phyloP scores from a whole-genome alignment of 2,797 vertebrate species.

The Heteromormyrus szaboi region DNA sequence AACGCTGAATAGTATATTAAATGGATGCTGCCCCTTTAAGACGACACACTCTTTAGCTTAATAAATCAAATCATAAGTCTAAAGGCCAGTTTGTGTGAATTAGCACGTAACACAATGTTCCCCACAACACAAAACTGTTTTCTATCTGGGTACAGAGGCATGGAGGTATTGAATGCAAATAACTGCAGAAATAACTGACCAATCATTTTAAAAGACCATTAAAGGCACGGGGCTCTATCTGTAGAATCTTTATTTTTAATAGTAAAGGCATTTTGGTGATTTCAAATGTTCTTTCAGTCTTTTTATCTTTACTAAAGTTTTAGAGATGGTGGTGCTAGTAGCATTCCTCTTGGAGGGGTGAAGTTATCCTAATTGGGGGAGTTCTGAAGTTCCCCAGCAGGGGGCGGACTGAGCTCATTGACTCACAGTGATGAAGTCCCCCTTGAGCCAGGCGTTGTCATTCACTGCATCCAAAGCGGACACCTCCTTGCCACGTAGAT shows the following conservation, averaged over 20 bases:
- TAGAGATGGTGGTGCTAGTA: neutral
- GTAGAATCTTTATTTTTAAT: neutral
- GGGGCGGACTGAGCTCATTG: neutral
- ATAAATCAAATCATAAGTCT: neutral
- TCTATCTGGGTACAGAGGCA: neutral
- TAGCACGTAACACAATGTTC: neutral
- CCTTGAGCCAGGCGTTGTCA: conserved; percentile 87
- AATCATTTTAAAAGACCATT: neutral
- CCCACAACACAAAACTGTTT: neutral
- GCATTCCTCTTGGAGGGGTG: neutral
- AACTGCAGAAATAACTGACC: neutral
- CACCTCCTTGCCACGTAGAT: conserved; percentile 71
- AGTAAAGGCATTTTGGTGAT: neutral
- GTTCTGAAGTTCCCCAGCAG: neutral
- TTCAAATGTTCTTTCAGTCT: neutral
- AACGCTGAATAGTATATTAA: neutral
- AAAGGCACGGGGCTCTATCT: neutral
- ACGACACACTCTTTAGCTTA: neutral
- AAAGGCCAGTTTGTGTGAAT: neutral
- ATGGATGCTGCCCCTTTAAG: neutral
- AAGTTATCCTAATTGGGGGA: neutral
- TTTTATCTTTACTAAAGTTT: neutral
- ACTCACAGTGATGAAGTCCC: conserved; percentile 84
- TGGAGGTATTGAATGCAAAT: neutral
- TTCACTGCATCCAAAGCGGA: conserved; percentile 81